Base-by-base conservation (phyloP, 2,113 vertebrate genomes). In the Channa argus region DNA sequence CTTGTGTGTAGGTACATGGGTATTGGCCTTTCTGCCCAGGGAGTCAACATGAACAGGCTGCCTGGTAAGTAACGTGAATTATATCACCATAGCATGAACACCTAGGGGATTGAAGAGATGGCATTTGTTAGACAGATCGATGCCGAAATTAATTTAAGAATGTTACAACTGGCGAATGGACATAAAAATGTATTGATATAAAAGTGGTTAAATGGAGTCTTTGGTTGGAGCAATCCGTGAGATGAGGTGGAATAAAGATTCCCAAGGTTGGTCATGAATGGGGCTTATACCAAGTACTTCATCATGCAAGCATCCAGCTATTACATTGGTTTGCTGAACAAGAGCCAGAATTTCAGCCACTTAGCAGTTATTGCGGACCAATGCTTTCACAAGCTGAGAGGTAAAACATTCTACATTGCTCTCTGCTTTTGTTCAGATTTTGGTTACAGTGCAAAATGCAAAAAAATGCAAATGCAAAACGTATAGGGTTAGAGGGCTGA, bases 21-120 rank as follows among this genome's bases (percentile, higher is more conserved):
- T 78, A 99, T 99, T 71, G 98, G 98, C 91, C 94, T 99, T 88
- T 99, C 98, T 63, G 98, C 98, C 63, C 98, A 99, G 94, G 98
- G 98, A 37, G 98, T 99, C 93, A 99, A 98, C 94, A 98, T 99
- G 97, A 99, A 99, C 96, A 96, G 98, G 88, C 96, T 99, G 92
- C 98, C 98, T 86, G 98, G 98, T 99, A 92, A 97, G 97, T 97
- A 85, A 43, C 15, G 62, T 14, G 44, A 54, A 37, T 60, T 10
- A 41, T 24, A 3, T 61, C 11, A 41, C 24, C 11, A 13, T n/a
- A 14, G 49, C 39, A 43, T 41, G n/a, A 70, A 13, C 9, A 49
- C 45, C 12, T 9, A 12, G 12, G 6, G 4, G 41, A 14, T 8
- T 34, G 34, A 49, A 2, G 7, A 36, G 52, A 8, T 34, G 4